Base-by-base conservation (phyloP, 2,113 vertebrate species). In the Scophthalmus maximus region DNA sequence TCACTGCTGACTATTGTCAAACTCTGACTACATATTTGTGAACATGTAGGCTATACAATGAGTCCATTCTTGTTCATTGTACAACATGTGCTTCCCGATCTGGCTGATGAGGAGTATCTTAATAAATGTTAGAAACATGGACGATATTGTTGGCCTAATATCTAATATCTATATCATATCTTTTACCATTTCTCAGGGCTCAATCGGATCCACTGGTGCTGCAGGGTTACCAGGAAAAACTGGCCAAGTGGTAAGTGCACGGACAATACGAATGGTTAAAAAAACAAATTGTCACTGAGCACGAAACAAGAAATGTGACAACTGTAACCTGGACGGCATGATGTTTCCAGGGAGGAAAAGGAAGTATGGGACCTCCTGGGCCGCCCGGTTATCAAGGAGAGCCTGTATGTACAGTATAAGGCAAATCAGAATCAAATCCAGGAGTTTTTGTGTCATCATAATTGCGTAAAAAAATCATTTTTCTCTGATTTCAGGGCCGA, bases 301-400 rank as follows among this genome's bases (percentile, higher is more conserved):
- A 60, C 36, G 15, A 62, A 46, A 30, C 2, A 57, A 15, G 22
- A 32, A 26, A 46, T 42, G 9, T 49, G 49, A 23, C 29, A 9
- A 7, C 8, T 62, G 36, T 50, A 36, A 68, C 14, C 27, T 58
- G 42, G 18, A 6, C 14, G 18, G 46, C 17, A 15, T 86, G 18
- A 8, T 67, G 32, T 73, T 83, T 79, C 74, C 76, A 98, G 97
- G 97, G 97, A 58, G 92, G 92, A 82, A 98, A 96, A 72, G 97
- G 97, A 81, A 95, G 92, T 62, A 90, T 88, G 23, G 97, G 97
- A 66, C 91, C 85, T 76, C 46, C 55, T 14, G 97, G 97, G 8
- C 92, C 94, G 83, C 86, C 92, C 50, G 97, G 96, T 86, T 92
- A 94, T 83, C 93, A 91, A 82, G 97, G 96, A 51, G 70, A 84